Evolutionary conservation across 1,140 invertebrate species (phyloP).

Genomic region (Drosophila subpulchrella): DNA sequence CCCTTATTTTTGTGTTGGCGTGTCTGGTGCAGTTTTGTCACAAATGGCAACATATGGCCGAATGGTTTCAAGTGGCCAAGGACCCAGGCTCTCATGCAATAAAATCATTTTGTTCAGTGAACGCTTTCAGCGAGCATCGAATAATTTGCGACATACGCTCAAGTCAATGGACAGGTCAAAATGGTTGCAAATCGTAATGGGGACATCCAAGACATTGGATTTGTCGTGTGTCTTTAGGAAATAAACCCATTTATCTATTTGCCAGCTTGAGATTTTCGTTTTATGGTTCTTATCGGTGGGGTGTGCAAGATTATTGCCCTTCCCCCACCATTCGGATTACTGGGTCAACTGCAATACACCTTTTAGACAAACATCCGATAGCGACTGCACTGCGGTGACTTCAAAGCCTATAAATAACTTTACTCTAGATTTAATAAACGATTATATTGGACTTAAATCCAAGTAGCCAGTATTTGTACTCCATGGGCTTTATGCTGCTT

Average conservation of each 20-base stretch:
- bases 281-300: constrained; percentile 13
- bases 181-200: not conserved
- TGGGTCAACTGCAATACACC: constrained; percentile 55
- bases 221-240: constrained; percentile 61
- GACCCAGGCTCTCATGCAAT: constrained; percentile 64
- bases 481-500: constrained; percentile 11
- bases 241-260: constrained; percentile 79
- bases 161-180: constrained; percentile 63
- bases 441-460: constrained; percentile 77
- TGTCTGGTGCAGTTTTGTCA: constrained; percentile 74
- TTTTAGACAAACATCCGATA: constrained; percentile 30
- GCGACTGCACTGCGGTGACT: constrained; percentile 40
- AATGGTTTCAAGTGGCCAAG: constrained; percentile 68
- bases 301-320: constrained; percentile 20
- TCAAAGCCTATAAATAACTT: constrained; percentile 73
- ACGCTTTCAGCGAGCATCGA: constrained; percentile 62
- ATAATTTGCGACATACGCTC: constrained; percentile 82
- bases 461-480: constrained; percentile 58
- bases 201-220: not conserved
- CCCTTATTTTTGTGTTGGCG: constrained; percentile 24
- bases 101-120: constrained; percentile 83
- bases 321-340: constrained; percentile 40
- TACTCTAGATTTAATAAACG: constrained; percentile 82
- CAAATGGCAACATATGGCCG: constrained; percentile 78
- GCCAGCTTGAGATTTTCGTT: constrained; percentile 61